Base-by-base conservation (phyloP, 2,113 vertebrate species). In the Sakesphorus luctuosus region DNA sequence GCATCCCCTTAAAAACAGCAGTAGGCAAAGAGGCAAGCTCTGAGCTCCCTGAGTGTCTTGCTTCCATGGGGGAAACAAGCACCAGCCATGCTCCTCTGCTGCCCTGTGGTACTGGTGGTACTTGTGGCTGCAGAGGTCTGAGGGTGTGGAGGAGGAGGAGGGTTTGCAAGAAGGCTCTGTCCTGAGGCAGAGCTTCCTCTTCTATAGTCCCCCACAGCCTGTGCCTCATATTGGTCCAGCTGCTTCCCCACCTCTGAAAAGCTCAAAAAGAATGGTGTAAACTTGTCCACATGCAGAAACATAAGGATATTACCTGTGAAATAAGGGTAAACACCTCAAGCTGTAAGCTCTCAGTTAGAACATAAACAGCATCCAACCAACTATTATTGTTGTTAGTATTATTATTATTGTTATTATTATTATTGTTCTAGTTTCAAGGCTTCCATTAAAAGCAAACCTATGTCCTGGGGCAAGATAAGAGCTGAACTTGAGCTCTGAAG, bases 51-150 rank as follows among this genome's bases (percentile, higher is more conserved):
- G 26, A 4, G 10, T 77, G 12, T 40, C 55, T 88, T 10, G 1
- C 18, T 38, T 55, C n/a, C 8, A 12, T 0, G 3, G 46, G 33
- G 35, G 19, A 1, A 10, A n/a, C 2, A 1, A 43, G 44, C 33
- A 91, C 24, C 80, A 77, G 31, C 7, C 80, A 43, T 23, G 33
- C 19, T 69, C 33, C 47, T 71, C 46, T 75, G 52, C 36, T 46
- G 43, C 23, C 3, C 0, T 26, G 33, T 83, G 56, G 29, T 75
- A n/a, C 67, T 58, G 10, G 38, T 38, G 40, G 17, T 43, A 53
- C 20, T 55, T 49, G 66, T 1, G 3, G 23, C 73, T 86, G 29
- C 2, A 1, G 46, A 76, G 20, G 46, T 20, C 47, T 83, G 52
- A 0, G 3, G 31, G 3, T 61, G 26, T 1, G 1, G 38, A 77